Percentiles rank a stretch among this genome's conserved stretches.
Conservation (phyloP, 2,888 invertebrate species). For the Lepetodrilus schrolli region DNA sequence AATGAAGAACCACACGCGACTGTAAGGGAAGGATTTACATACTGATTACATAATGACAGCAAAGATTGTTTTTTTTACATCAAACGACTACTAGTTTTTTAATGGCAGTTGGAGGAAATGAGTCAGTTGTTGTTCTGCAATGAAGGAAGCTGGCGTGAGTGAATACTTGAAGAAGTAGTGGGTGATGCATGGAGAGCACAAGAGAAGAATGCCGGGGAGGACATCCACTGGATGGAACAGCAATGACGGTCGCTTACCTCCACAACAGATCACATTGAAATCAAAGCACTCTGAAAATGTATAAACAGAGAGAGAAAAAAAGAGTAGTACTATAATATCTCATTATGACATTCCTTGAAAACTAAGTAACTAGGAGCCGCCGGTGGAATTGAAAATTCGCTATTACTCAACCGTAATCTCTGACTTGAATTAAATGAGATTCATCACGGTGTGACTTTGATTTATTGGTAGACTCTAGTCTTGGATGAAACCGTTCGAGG, state of each 20-base stretch:
- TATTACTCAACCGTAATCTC: no score
- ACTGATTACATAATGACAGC: background rate
- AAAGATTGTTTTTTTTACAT: background rate
- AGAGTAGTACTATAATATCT: no score
- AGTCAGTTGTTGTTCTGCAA: background rate
- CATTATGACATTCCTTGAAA: no score
- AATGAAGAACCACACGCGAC: background rate
- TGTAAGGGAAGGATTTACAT: background rate
- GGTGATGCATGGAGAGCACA: background rate
- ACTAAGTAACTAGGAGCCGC: no score
- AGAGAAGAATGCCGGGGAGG: background rate
- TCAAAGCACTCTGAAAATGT: background rate
- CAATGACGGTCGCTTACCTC: conserved; percentile 2
- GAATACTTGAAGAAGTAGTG: background rate
- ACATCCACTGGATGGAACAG: conserved; percentile 8
- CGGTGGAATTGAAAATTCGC: no score
- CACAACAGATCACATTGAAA: background rate
- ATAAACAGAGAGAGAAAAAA: no score
- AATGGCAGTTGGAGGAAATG: no score
- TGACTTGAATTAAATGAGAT: no score
- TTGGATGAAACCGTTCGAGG: no score
- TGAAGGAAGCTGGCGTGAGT: background rate
- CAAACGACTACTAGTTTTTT: background rate
- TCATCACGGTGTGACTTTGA: no score
- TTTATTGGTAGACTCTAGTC: no score